Conservation (phyloP, 2,113 vertebrate genomes). For the Vidua macroura region DNA sequence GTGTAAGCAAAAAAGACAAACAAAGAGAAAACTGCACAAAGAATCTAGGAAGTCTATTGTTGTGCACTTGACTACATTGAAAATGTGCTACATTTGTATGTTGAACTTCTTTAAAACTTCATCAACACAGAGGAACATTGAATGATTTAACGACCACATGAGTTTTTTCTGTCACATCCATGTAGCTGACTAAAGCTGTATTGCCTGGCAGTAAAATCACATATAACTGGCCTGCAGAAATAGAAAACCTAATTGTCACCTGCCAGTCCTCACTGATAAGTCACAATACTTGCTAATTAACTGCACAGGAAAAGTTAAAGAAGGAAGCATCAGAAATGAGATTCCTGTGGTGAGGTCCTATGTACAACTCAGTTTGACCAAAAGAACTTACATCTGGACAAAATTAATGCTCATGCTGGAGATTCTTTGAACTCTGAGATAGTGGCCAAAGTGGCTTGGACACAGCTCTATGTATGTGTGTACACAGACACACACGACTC, state of each 20-base stretch:
- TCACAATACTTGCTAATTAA: conserved; percentile 31
- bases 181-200: background rate
- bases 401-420: conserved; percentile 36
- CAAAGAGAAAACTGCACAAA: background rate
- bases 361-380: background rate
- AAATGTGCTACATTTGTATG: background rate
- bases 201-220: background rate
- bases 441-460: conserved; percentile 41
- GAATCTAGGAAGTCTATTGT: background rate
- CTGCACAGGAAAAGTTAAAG: conserved; percentile 25
- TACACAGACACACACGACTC: background rate
- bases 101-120: background rate
- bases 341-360: conserved; percentile 41
- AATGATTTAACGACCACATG: background rate
- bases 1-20: background rate
- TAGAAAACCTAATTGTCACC: background rate
- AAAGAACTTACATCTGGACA: conserved; percentile 50
- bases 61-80: background rate
- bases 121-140: background rate
- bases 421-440: conserved; percentile 28
- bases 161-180: background rate
- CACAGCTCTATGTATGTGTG: background rate
- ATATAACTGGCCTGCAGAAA: background rate
- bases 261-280: background rate
- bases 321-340: conserved; percentile 30